Evolutionary conservation across 2,888 invertebrate genomes (phyloP), one percentile per base, ranked within the genome.

Genomic region (Melinaea menophilus): DNA sequence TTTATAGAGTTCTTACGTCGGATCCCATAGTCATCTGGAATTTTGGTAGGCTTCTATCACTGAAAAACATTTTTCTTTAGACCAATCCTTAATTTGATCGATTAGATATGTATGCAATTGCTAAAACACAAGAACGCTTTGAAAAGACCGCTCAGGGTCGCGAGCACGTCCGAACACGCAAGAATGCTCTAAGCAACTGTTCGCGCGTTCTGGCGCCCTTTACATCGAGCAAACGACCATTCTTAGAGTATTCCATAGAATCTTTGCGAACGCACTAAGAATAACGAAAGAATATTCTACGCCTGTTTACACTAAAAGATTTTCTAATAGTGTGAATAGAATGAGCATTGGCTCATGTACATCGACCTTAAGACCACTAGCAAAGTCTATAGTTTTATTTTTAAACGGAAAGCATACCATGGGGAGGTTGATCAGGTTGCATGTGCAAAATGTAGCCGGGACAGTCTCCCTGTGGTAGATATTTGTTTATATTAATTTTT

Each of bases 1-100:
- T 22, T 68, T 70, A 67, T 64, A 69, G 58, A 68, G 12, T 69
- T 68, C 63, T 67, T 55, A 67, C 41, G 68, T 70, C 67, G 68
- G 67, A 69, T 67, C 69, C 63, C 69, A 69, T 60, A 69, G 64
- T 66, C 63, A 68, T 68, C 66, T 71, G 63, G 5, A 61, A 69
- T 68, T 71, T 9, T 33, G 61, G 64, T 62, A 64, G 56, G 60
- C 62, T 64, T 67, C 64, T 68, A 66, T 64, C 68, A 66, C 61
- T 58, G 65, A 58, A 48, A 66, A 46, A 64, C 62, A 68, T 61
- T 64, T 66, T 62, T 66, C 68, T 68, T 68, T 56, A 66, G 65
- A 66, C 68, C 64, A 66, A 63, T 61, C 64, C 66, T 66, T 69
- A 63, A 69, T 56, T 54, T 51, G 41, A 58, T 57, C 54, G 22